phyloP scores from a whole-genome alignment of 2,888 invertebrate genomes.

The Pelosia muscerda region DNA sequence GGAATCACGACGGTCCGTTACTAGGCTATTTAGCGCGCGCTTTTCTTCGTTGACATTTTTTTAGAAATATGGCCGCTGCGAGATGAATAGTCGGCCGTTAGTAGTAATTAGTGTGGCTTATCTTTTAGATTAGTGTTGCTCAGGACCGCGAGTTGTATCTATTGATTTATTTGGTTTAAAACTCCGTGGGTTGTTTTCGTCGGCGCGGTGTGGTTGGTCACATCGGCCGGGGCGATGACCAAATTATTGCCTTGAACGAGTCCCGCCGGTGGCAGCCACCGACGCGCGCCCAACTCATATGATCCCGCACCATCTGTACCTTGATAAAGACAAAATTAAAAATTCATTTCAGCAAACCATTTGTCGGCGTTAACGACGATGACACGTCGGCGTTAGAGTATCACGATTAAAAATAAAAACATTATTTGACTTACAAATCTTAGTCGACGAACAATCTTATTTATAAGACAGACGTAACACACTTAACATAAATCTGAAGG shows the following conservation, averaged over 20 bases:
- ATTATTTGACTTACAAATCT: slow-evolving; percentile 43
- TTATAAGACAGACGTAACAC: slow-evolving; percentile 49
- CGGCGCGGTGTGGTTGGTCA: slow-evolving; percentile 52
- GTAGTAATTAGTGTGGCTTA: slow-evolving; percentile 72
- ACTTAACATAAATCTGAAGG: slow-evolving; percentile 51
- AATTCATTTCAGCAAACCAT: slow-evolving; percentile 51
- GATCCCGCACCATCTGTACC: slow-evolving; percentile 64
- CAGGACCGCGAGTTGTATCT: slow-evolving; percentile 53
- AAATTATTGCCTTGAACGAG: slow-evolving; percentile 81
- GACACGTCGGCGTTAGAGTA: slow-evolving; percentile 52
- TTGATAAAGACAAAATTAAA: slow-evolving; percentile 70
- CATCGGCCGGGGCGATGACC: slow-evolving; percentile 76
- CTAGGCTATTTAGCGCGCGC: slow-evolving; percentile 73
- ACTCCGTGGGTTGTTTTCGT: slow-evolving; percentile 49
- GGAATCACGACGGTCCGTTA: slow-evolving; percentile 75
- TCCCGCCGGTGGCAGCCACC: slow-evolving; percentile 63
- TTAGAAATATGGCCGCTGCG: slow-evolving; percentile 60
- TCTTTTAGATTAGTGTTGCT: slow-evolving; percentile 68
- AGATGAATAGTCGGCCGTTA: slow-evolving; percentile 69
- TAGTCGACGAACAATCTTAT: slow-evolving; percentile 52
- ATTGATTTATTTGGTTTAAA: slow-evolving; percentile 52
- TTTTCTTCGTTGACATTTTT: slow-evolving; percentile 69
- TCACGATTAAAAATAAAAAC: slow-evolving; percentile 46
- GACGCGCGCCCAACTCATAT: slow-evolving; percentile 60
- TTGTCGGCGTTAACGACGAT: slow-evolving; percentile 56